phyloP scores from a whole-genome alignment of 2,113 vertebrate genomes.

The Melanotaenia duboulayi region DNA sequence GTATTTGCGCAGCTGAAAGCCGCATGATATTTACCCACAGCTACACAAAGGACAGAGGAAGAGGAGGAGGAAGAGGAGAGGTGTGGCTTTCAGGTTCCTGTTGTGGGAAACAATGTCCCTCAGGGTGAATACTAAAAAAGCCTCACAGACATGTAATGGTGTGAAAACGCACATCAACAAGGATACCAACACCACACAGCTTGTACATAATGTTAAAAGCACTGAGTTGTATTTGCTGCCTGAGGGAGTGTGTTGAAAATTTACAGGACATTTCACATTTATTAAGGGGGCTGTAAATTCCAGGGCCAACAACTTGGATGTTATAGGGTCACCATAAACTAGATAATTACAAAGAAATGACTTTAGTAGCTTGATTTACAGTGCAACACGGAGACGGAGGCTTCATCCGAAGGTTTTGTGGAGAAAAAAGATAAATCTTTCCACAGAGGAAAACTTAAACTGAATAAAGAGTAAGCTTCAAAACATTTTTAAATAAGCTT shows the following conservation, averaged over 20 bases:
- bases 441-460: neutral
- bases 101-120: neutral
- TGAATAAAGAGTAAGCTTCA: neutral
- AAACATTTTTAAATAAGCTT: neutral
- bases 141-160: neutral
- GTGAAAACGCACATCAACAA: constrained; percentile 9
- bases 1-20: neutral
- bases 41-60: neutral
- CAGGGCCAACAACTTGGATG: constrained; percentile 18
- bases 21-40: neutral
- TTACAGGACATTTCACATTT: constrained; percentile 11
- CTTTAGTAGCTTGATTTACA: constrained; percentile 19
- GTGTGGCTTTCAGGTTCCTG: neutral
- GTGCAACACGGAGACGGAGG: neutral
- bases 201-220: neutral
- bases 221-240: neutral
- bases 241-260: neutral
- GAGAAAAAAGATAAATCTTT: neutral
- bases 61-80: neutral
- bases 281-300: constrained; percentile 11
- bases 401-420: neutral
- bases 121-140: neutral
- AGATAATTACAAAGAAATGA: constrained; percentile 25
- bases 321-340: constrained; percentile 26
- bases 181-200: constrained; percentile 11